Conservation (phyloP, 2,888 invertebrate genomes). For the Dryomyza anilis region DNA sequence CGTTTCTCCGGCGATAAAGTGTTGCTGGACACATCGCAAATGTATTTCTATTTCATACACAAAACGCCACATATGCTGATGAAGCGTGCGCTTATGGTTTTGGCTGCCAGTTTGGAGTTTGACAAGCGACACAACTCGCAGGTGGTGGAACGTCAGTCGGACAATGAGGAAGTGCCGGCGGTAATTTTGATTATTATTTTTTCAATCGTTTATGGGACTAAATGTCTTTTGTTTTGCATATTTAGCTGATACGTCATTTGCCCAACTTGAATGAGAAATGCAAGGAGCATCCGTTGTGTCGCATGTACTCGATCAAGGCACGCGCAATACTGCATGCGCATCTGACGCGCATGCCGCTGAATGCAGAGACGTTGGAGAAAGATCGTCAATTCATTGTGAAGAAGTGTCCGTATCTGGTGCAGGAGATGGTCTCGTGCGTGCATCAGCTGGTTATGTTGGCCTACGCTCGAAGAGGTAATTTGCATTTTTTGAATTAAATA, state of each 20-base stretch:
- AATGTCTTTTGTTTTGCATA: conserved; percentile 8
- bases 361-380: conserved; percentile 78
- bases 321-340: conserved; percentile 96
- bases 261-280: conserved; percentile 95
- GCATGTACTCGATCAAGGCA: conserved; percentile 90
- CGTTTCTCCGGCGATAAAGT: conserved; percentile 97
- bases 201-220: not conserved
- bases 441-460: conserved; percentile 91
- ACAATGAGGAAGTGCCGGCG: conserved; percentile 92
- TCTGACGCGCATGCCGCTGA: conserved; percentile 80
- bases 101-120: conserved; percentile 96
- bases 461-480: conserved; percentile 74
- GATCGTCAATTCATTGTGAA: conserved; percentile 84
- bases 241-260: conserved; percentile 85
- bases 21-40: conserved; percentile 92
- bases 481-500: conserved; percentile 61
- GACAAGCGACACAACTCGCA: conserved; percentile 93
- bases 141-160: conserved; percentile 88
- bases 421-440: conserved; percentile 96
- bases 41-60: conserved; percentile 95
- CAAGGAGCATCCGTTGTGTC: conserved; percentile 91
- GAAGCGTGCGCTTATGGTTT: conserved; percentile 94
- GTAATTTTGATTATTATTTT: conserved; percentile 63
- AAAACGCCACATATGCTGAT: conserved; percentile 95
- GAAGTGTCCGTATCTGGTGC: conserved; percentile 92